phyloP scores from a whole-genome alignment of 2,888 invertebrate species.

The Heliconius sara region DNA sequence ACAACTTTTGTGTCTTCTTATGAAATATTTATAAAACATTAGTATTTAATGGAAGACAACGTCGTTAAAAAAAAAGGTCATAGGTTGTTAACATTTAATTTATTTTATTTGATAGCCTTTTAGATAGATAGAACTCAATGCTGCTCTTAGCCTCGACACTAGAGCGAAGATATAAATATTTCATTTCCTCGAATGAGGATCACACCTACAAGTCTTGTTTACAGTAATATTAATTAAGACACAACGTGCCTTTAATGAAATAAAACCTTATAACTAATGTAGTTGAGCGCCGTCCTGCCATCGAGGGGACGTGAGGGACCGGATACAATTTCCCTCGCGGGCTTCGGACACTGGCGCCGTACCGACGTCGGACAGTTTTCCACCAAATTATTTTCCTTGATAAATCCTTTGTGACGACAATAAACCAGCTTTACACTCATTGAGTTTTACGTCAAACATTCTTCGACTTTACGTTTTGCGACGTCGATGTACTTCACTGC shows the following conservation, averaged over 20 bases:
- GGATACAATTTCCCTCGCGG: neutral
- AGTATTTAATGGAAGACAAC: no score
- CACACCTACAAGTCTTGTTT: no score
- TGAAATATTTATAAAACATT: no score
- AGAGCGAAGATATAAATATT: no score
- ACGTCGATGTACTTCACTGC: neutral
- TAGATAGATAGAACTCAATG: no score
- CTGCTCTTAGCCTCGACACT: no score
- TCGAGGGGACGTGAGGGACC: neutral
- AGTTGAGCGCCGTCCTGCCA: neutral
- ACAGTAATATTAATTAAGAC: neutral
- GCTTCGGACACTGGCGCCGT: neutral
- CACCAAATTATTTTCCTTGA: constrained; percentile 5
- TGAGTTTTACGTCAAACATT: constrained; percentile 6
- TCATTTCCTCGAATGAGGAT: no score
- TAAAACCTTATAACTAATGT: constrained; percentile 1
- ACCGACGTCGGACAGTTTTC: neutral
- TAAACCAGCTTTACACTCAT: constrained; percentile 14
- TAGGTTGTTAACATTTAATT: no score
- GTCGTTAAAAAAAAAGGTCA: no score
- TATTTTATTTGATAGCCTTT: no score
- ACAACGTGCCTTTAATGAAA: neutral
- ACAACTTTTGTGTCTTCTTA: neutral
- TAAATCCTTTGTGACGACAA: constrained; percentile 14
- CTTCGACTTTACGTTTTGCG: neutral